phyloP scores from a whole-genome alignment of 1,140 invertebrate genomes.

The Pectinophora gossypiella region DNA sequence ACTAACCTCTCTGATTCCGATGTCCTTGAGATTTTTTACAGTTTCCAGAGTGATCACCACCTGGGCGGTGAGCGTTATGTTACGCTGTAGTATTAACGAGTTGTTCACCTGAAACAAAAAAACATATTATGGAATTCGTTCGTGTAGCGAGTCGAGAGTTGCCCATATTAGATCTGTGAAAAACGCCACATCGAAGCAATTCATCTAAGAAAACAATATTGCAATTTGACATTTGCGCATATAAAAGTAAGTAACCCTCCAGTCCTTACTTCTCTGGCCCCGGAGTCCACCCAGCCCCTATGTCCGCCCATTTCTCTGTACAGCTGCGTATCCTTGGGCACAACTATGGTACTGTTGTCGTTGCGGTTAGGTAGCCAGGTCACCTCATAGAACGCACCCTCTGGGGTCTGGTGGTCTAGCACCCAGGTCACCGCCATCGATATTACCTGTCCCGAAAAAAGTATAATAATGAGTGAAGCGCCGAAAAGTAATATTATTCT shows the following conservation, averaged over 20 bases:
- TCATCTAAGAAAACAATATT: too few relatives aligned
- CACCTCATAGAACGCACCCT: constrained; percentile 91
- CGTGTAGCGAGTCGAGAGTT: too few relatives aligned
- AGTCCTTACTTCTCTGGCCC: too few relatives aligned
- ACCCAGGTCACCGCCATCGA: constrained; percentile 87
- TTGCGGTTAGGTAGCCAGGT: constrained; percentile 89
- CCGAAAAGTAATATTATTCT: too few relatives aligned
- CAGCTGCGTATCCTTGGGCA: constrained; percentile 47
- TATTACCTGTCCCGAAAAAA: too few relatives aligned
- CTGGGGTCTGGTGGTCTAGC: constrained; percentile 84
- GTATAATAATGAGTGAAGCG: too few relatives aligned
- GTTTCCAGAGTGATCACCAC: constrained; percentile 89
- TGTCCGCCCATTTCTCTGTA: constrained; percentile 25
- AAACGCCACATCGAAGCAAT: too few relatives aligned
- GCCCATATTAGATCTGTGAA: too few relatives aligned
- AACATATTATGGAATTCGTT: too few relatives aligned
- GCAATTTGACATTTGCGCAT: too few relatives aligned
- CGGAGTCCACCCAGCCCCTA: too few relatives aligned
- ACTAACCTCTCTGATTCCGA: constrained; percentile 76
- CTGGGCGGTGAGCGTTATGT: constrained; percentile 92
- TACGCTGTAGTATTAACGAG: constrained; percentile 78
- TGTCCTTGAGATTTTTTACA: constrained; percentile 90
- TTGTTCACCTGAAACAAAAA: constrained; percentile 40
- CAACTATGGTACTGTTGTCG: constrained; percentile 83
- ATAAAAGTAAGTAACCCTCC: too few relatives aligned